Evolutionary conservation across 2,113 vertebrate species (phyloP).

Genomic region (Struthio camelus): DNA sequence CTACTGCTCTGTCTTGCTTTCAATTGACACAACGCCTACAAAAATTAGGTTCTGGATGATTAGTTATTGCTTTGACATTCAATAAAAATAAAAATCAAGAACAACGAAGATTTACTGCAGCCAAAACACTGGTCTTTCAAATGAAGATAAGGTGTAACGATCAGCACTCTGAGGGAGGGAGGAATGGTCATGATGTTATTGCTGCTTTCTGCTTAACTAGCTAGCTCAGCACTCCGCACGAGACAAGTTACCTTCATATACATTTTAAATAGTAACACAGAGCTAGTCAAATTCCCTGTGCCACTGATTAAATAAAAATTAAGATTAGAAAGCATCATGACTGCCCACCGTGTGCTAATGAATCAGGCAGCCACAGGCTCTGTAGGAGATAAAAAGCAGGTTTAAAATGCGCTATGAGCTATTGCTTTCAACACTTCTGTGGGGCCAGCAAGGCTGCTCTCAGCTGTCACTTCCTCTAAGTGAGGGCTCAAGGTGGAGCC

Average conservation of each 20-base stretch:
- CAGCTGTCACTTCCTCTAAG: neutral
- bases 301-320: constrained; percentile 36
- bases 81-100: neutral
- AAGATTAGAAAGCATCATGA: constrained; percentile 21
- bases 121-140: neutral
- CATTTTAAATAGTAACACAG: constrained; percentile 3
- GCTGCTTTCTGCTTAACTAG: neutral
- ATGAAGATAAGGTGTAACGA: neutral
- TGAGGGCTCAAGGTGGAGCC: neutral
- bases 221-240: neutral
- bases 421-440: neutral
- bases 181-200: neutral
- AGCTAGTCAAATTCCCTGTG: constrained; percentile 20
- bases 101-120: neutral
- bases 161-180: neutral
- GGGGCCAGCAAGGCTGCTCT: neutral
- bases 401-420: neutral
- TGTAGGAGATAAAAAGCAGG: neutral
- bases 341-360: constrained; percentile 14
- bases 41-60: neutral
- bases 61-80: neutral
- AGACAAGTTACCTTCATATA: neutral
- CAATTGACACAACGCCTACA: neutral
- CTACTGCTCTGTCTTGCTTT: neutral
- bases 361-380: constrained; percentile 7